Base-by-base conservation (phyloP, 2,797 vertebrate species). In the Chlorospingus flavigularis region DNA sequence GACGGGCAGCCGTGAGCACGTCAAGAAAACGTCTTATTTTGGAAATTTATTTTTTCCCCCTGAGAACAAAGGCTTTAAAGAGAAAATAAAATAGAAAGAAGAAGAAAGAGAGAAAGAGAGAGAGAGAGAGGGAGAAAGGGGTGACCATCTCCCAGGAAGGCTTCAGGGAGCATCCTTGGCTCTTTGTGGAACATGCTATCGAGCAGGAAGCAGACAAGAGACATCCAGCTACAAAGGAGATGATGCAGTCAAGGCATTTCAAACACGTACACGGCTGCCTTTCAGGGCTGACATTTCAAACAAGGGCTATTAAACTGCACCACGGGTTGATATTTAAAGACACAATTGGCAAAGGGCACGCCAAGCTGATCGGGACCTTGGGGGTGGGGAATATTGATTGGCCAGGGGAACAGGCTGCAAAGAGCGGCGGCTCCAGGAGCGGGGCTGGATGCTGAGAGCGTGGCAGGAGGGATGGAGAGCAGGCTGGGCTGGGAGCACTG, bases 161-260 rank as follows among this genome's bases (percentile, higher is more conserved):
- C 91, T 94, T 88, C 86, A 86, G 88, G 86, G 75, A 96, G 80
- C 85, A 90, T 94, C 93, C 92, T 73, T 66, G 8, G 86, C 90
- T 85, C 97, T 97, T 96, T 96, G 75, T 87, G 47, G 94, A 77
- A 83, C 94, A 60, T 58, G 95, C 94, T 86, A 65, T 78, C 76
- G 53, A 90, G 95, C 96, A 94, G 97, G 96, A 96, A 97, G 94
- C 96, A 95, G 95, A 95, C 95, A 71, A 62, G 92, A 94, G 95
- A 92, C 77, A 39, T 68, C 84, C 89, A 95, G 90, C 94, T 91
- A 90, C 80, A 95, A 95, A 94, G 84, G 54, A 40, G 85, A 74
- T 82, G 54, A 83, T 93, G 86, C 82, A 94, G 95, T 39, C 91
- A 83, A 95, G 96, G 95, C 95, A 96, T 96, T 97, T 97, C 97